Conservation (phyloP, 2,888 invertebrate species). For the Xestia sexstrigata region DNA sequence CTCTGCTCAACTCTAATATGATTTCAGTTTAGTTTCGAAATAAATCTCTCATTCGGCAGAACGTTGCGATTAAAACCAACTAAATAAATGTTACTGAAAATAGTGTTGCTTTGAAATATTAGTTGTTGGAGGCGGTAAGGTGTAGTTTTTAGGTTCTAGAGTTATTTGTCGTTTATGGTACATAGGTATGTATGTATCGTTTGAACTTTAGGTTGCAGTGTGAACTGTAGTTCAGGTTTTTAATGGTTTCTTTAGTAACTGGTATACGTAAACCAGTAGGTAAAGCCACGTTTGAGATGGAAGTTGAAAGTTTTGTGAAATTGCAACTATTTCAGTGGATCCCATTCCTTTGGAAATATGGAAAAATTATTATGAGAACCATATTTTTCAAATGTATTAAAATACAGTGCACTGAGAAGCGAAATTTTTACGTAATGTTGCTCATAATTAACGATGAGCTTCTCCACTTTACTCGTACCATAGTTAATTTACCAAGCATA, state of each 20-base stretch:
- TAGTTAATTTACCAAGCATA: no score
- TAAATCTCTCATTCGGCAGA: conserved; percentile 77
- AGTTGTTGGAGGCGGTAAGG: conserved; percentile 7
- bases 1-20: conserved; percentile 83
- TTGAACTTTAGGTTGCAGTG: neutral
- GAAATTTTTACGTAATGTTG: neutral
- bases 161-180: conserved; percentile 17
- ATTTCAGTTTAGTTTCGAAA: conserved; percentile 84
- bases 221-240: no score
- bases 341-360: neutral
- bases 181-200: neutral
- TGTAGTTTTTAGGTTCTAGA: neutral
- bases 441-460: neutral
- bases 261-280: neutral
- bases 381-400: neutral
- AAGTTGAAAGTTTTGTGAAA: neutral
- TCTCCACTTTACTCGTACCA: neutral
- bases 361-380: neutral
- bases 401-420: neutral
- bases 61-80: conserved; percentile 69
- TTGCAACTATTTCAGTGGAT: neutral
- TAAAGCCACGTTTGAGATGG: neutral
- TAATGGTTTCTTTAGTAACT: neutral
- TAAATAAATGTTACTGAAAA: conserved; percentile 65
- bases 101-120: conserved; percentile 54